Base-by-base conservation (phyloP, 2,113 vertebrate species). In the Perca fluviatilis region DNA sequence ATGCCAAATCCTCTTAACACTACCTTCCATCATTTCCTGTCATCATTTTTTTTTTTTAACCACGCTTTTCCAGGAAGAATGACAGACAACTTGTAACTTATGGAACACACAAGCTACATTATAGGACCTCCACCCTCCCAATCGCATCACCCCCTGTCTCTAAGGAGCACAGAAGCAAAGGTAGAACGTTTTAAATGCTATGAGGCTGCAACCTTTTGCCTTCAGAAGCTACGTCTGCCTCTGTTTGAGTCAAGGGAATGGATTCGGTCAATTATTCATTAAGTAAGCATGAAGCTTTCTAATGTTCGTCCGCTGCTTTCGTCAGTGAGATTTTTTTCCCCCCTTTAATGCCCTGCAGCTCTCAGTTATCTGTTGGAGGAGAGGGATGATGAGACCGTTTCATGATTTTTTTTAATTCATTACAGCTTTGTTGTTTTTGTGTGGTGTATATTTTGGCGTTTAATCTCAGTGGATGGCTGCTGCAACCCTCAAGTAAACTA, bases 251-350 rank as follows among this genome's bases (percentile, higher is more conserved):
- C 87, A 92, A 64, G 71, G 84, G 80, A 91, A 88, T 84, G 71
- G 84, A 83, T 91, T 85, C 23, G 33, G 84, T 94, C 85, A 93
- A 90, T 94, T 92, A 93, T 95, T 93, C 77, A 94, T 92, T 80
- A 88, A 85, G 88, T 77, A 89, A 88, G 86, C 90, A 91, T 87
- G 88, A 86, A 82, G 89, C 90, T 78, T 86, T 90, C 74, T 82
- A 85, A 91, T 86, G 74, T 88, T 89, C 10, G 6, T 80, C 76
- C 36, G 72, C 84, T 78, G 71, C 75, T 75, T 75, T 80, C 78
- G 76, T 79, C 73, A 30, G 15, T 77, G 25, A 21, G 33, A 67
- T 54, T 25, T 61, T 65, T 63, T 46, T 30, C 46, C 14, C 27
- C 14, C 8, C 23, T 74, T 64, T 43, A 66, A 84, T 86, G 80